Evolutionary conservation across 2,888 invertebrate species (phyloP), one percentile per base, ranked within the genome.

Genomic region (Macroteleia sp.): DNA sequence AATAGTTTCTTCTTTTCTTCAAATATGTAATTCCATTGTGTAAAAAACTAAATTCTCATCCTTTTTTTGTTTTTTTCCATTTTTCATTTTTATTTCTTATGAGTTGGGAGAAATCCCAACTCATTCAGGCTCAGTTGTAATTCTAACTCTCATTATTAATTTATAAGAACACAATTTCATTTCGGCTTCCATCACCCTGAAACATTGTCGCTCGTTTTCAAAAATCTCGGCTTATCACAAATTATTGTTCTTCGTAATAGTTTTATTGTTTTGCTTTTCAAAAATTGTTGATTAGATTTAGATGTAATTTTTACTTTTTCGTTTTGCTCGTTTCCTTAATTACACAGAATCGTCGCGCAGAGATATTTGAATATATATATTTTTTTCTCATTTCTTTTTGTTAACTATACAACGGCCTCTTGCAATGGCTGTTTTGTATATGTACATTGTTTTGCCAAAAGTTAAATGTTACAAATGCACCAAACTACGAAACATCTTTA

Each of bases 31-130:
- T 82, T 64, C 85, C 82, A 87, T 87, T 85, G 8, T 57, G 84
- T 90, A 90, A 82, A 89, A 89, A 90, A 90, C 86, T 90, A 89
- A 89, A 89, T 89, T 90, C 89, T 89, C 88, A 89, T 88, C 87
- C 28, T 87, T 19, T 48, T 48, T 44, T n/a, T n/a, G n/a, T n/a
- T n/a, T n/a, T n/a, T n/a, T n/a, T n/a, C n/a, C n/a, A 10, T 50
- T 22, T 52, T 34, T 52, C 41, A 32, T 42, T 25, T n/a, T n/a
- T n/a, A n/a, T n/a, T n/a, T n/a, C n/a, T n/a, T n/a, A n/a, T n/a
- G n/a, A n/a, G n/a, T n/a, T n/a, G n/a, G n/a, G n/a, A n/a, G n/a
- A n/a, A n/a, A n/a, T n/a, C n/a, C n/a, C n/a, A n/a, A n/a, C n/a
- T n/a, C 34, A 14, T 25, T 6, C 66, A 54, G 34, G 42, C 66